Conservation (phyloP, 2,113 vertebrate species). For the Pollimyrus isidori region DNA sequence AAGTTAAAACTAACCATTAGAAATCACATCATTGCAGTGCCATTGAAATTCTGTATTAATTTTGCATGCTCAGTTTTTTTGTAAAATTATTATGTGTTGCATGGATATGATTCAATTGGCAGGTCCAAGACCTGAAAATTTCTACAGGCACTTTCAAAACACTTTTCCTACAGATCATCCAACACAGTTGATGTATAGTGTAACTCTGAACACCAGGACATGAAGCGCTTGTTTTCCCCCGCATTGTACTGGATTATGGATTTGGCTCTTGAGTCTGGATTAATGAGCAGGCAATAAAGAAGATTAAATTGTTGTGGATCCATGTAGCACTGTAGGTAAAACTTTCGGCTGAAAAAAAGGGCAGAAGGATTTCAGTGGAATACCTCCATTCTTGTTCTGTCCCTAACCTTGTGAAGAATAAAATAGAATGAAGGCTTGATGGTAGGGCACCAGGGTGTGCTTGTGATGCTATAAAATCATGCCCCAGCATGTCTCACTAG, state of each 20-base stretch:
- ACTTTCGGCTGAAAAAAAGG: neutral
- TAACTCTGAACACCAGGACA: neutral
- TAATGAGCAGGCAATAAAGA: slow-evolving; percentile 53
- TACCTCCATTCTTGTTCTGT: neutral
- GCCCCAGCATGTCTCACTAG: neutral
- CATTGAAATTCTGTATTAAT: neutral
- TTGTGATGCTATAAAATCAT: neutral
- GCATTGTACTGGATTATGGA: slow-evolving; percentile 45
- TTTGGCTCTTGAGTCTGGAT: slow-evolving; percentile 48
- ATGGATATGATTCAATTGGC: neutral
- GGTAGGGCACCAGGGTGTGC: neutral
- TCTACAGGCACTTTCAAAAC: neutral
- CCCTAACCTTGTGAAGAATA: slow-evolving; percentile 13
- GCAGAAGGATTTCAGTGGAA: neutral
- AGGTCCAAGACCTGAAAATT: neutral
- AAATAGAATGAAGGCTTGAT: neutral
- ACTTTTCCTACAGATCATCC: neutral
- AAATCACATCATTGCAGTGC: neutral
- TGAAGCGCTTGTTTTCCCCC: neutral
- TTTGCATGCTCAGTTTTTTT: neutral
- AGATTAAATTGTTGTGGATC: slow-evolving; percentile 48
- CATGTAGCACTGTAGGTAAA: slow-evolving; percentile 6
- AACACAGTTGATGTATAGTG: neutral
- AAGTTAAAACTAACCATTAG: neutral
- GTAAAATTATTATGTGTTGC: neutral